These are phyloP conservation scores for Lepidurus couesii DNA, from an alignment of 1,140 invertebrate genomes.

Conservation along the genomic window DNA sequence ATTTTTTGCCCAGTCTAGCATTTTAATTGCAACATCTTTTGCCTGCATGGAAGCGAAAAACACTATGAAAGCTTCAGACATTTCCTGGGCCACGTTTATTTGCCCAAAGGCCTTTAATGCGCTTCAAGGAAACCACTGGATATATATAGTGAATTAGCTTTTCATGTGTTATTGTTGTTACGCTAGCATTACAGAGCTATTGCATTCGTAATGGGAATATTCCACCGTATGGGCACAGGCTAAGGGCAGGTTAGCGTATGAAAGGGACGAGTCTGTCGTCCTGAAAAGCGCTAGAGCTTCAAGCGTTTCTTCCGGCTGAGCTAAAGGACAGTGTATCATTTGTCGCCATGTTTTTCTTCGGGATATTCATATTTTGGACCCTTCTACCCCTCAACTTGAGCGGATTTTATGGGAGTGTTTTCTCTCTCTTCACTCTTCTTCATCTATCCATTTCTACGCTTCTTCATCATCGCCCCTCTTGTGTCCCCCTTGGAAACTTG, in stretches of 20 bases:
- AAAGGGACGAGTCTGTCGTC: not conserved
- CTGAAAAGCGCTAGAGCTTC: conserved; percentile 7
- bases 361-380: not conserved
- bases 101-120: no score
- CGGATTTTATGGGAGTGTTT: not conserved
- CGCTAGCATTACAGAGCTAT: no score
- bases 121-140: no score
- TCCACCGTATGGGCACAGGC: not conserved
- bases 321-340: not conserved
- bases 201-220: not conserved
- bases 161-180: no score
- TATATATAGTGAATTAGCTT: no score
- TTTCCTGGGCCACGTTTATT: no score
- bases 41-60: no score
- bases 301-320: conserved; percentile 9
- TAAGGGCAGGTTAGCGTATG: not conserved
- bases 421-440: not conserved
- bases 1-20: not conserved
- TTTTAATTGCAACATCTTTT: not conserved
- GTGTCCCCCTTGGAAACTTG: not conserved
- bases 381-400: not conserved
- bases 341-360: conserved; percentile 16
- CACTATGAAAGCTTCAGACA: no score
- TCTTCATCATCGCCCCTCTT: not conserved
- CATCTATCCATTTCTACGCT: not conserved